phyloP scores from a whole-genome alignment of 2,797 vertebrate genomes.

The Simalia tracyae region DNA sequence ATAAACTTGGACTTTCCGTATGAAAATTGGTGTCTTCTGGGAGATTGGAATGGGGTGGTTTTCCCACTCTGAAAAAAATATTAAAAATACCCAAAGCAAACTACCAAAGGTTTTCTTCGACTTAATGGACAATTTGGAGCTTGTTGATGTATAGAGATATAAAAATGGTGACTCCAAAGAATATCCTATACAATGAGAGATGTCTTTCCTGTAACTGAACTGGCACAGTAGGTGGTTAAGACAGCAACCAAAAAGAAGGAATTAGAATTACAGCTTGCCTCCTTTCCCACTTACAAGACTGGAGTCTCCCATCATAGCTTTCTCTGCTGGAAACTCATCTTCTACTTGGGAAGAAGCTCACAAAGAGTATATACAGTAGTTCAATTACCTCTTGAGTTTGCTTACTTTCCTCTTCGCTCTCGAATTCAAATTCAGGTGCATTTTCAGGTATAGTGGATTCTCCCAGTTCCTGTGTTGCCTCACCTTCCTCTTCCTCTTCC shows the following conservation, averaged over 20 bases:
- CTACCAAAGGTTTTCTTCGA: too few relatives aligned
- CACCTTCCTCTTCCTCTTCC: constrained; percentile 75
- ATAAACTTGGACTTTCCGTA: too few relatives aligned
- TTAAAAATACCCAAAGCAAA: too few relatives aligned
- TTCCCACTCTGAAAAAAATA: too few relatives aligned
- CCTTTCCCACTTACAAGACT: neutral
- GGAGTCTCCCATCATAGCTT: neutral
- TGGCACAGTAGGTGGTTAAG: neutral
- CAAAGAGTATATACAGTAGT: neutral
- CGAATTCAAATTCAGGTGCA: constrained; percentile 14
- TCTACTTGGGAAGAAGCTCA: neutral
- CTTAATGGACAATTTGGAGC: too few relatives aligned
- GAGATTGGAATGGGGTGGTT: too few relatives aligned
- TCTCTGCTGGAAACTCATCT: neutral
- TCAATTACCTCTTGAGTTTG: constrained; percentile 57
- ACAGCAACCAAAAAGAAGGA: neutral
- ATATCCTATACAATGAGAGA: neutral
- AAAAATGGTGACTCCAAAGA: too few relatives aligned
- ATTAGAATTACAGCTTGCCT: neutral
- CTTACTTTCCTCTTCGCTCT: constrained; percentile 57
- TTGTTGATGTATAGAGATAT: too few relatives aligned
- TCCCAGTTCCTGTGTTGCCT: constrained; percentile 55
- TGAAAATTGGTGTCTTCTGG: too few relatives aligned
- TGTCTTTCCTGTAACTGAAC: neutral
- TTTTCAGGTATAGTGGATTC: constrained; percentile 16